phyloP scores from a whole-genome alignment of 2,888 invertebrate genomes.

The Hofmannophila pseudospretella region DNA sequence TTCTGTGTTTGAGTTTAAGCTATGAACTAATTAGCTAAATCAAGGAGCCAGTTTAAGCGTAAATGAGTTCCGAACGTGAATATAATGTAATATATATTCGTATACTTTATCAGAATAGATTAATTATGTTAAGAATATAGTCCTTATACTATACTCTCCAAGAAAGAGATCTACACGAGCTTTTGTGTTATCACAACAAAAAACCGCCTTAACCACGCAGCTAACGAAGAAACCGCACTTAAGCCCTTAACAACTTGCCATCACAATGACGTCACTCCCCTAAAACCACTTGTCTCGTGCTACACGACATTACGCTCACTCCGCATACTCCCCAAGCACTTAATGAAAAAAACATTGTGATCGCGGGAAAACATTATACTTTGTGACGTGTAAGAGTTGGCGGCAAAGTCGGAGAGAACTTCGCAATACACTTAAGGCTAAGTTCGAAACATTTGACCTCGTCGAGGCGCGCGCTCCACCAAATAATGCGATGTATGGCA shows the following conservation, averaged over 20 bases:
- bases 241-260: neutral
- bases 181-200: neutral
- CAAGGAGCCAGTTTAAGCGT: too few relatives aligned
- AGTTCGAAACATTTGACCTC: slow-evolving; percentile 50
- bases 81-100: too few relatives aligned
- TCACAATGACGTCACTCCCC: neutral
- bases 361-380: slow-evolving; percentile 14
- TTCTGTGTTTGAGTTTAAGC: too few relatives aligned
- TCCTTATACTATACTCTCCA: too few relatives aligned
- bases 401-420: slow-evolving; percentile 39
- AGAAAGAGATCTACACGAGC: too few relatives aligned
- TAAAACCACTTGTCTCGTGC: slow-evolving; percentile 5
- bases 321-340: slow-evolving; percentile 2
- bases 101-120: too few relatives aligned
- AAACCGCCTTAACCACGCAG: neutral
- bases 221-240: neutral
- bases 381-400: slow-evolving; percentile 26
- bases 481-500: slow-evolving; percentile 45
- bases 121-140: too few relatives aligned
- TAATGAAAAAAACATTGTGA: slow-evolving; percentile 8
- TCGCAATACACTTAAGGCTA: slow-evolving; percentile 51
- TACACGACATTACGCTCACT: slow-evolving; percentile 9
- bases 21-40: too few relatives aligned
- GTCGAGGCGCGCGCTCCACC: slow-evolving; percentile 28
- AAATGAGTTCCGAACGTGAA: too few relatives aligned